Percentiles rank a stretch among this genome's conserved stretches.
Conservation (phyloP, 2,113 vertebrate genomes). For the Carollia perspicillata region DNA sequence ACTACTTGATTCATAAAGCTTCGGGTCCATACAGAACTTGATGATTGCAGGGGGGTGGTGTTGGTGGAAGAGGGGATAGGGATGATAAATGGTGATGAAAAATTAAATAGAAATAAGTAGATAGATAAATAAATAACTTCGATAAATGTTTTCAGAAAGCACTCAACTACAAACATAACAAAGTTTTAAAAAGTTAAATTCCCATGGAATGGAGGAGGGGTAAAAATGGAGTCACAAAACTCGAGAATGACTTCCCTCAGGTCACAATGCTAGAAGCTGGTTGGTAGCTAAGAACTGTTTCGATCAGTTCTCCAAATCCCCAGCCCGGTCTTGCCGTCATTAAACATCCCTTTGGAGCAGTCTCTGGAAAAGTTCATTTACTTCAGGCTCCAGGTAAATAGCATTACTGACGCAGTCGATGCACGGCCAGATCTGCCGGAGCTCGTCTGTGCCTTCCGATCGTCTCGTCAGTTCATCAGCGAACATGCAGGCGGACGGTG, state of each 20-base stretch:
- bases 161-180: background rate
- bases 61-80: too few species aligned
- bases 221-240: background rate
- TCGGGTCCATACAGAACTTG: background rate
- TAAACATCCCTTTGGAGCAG: background rate
- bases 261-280: background rate
- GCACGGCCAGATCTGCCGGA: background rate
- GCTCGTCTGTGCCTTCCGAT: background rate
- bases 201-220: background rate
- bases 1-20: background rate
- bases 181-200: background rate
- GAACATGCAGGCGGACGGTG: background rate
- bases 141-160: background rate
- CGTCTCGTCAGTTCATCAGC: background rate
- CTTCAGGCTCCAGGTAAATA: background rate
- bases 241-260: background rate
- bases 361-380: background rate
- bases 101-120: too few species aligned
- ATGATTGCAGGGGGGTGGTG: too few species aligned
- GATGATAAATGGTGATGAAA: too few species aligned
- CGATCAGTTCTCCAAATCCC: background rate
- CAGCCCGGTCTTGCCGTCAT: background rate
- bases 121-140: background rate
- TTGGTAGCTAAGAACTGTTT: background rate
- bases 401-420: background rate